Conservation (phyloP, 2,888 invertebrate genomes). For the Thereva nobilitata region DNA sequence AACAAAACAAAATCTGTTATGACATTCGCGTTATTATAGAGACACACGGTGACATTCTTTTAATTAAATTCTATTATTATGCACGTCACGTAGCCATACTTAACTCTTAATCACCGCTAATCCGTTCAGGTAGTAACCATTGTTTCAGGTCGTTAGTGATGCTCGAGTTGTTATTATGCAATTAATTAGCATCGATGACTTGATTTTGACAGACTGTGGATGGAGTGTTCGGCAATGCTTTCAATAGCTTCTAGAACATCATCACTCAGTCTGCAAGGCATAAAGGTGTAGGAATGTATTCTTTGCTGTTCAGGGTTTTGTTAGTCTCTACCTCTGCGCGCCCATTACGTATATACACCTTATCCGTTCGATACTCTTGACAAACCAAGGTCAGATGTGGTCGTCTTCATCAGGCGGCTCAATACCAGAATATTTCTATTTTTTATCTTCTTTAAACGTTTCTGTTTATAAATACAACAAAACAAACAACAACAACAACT, state of each 20-base stretch:
- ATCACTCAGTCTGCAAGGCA: too few relatives aligned
- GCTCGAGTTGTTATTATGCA: slow-evolving; percentile 16
- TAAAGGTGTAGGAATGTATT: too few relatives aligned
- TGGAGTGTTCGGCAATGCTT: not conserved
- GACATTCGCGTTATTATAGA: too few relatives aligned
- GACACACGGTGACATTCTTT: too few relatives aligned
- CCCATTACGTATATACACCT: slow-evolving; percentile 11
- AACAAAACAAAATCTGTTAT: too few relatives aligned
- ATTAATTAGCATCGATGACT: slow-evolving; percentile 31
- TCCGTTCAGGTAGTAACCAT: too few relatives aligned
- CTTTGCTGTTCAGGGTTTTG: not conserved
- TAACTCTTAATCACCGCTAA: too few relatives aligned
- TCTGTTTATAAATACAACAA: not conserved
- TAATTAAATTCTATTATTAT: too few relatives aligned
- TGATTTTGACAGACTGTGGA: slow-evolving; percentile 27
- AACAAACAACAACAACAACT: slow-evolving; percentile 8
- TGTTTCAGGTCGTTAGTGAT: slow-evolving; percentile 16
- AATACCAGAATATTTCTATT: too few relatives aligned
- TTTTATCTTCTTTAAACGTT: too few relatives aligned
- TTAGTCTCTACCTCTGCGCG: slow-evolving; percentile 5
- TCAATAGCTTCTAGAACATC: too few relatives aligned
- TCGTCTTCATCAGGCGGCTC: not conserved
- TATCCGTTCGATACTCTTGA: slow-evolving; percentile 16
- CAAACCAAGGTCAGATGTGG: slow-evolving; percentile 16
- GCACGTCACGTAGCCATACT: too few relatives aligned